A percentile compares a stretch with the other conserved stretches of the same genome.
phyloP scores from a whole-genome alignment of 2,797 vertebrate species.

The Oceanodroma leucorhoa region DNA sequence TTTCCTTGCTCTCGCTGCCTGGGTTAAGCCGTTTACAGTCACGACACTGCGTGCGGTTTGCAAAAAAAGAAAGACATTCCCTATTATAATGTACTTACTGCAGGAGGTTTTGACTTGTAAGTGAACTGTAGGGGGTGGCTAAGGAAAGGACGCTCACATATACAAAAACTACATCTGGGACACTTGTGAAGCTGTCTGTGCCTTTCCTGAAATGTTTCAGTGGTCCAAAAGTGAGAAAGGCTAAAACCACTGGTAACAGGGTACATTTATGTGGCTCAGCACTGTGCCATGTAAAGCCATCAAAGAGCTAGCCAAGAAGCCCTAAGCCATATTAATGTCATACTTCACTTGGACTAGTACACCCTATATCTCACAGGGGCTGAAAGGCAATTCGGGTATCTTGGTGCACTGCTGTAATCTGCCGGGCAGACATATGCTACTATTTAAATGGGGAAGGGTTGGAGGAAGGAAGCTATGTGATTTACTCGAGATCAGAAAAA shows the following conservation, averaged over 20 bases:
- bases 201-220: not conserved
- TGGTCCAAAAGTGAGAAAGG: not conserved
- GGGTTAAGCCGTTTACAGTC: not conserved
- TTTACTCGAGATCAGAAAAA: not conserved
- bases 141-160: not conserved
- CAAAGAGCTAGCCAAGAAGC: not conserved
- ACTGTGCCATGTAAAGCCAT: not conserved
- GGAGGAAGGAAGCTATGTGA: not conserved
- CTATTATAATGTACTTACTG: not conserved
- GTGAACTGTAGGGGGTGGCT: not conserved
- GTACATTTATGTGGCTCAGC: not conserved
- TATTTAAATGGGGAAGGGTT: not conserved
- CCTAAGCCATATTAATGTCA: not conserved
- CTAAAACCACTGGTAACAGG: not conserved
- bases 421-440: not conserved
- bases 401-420: not conserved
- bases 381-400: not conserved
- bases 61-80: not conserved
- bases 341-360: not conserved
- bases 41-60: accelerated
- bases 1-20: not conserved
- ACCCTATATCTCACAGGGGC: not conserved
- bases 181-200: not conserved
- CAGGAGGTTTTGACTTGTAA: not conserved
- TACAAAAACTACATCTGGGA: not conserved